Percentiles rank a stretch among this genome's conserved stretches.
These are phyloP conservation scores for Cephalopholis sonnerati DNA, from an alignment of 2,113 vertebrate genomes.

Conservation along the genomic window DNA sequence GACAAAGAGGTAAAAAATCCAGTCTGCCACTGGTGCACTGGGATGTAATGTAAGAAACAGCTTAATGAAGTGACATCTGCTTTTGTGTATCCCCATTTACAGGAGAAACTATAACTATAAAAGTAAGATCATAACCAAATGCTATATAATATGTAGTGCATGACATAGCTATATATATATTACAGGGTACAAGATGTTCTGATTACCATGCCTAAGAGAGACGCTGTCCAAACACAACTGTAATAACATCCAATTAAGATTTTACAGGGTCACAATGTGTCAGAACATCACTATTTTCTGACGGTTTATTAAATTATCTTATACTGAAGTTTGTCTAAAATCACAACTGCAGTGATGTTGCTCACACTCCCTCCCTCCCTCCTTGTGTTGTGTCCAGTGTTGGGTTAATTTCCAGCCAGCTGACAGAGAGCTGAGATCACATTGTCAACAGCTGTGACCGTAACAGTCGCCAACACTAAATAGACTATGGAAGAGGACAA, in stretches of 20 bases:
- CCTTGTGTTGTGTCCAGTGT: neutral
- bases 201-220: neutral
- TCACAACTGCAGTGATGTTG: neutral
- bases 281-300: neutral
- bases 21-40: no score
- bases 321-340: neutral
- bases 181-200: neutral
- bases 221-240: neutral
- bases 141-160: no score
- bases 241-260: neutral
- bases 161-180: no score
- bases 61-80: no score
- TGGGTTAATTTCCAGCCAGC: neutral
- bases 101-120: no score
- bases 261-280: neutral
- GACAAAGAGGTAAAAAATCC: no score
- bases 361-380: neutral
- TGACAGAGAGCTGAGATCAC: slow-evolving; percentile 4
- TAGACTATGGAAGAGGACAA: neutral
- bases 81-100: no score
- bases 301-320: neutral
- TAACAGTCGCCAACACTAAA: neutral
- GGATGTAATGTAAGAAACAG: no score
- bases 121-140: no score
- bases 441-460: slow-evolving; percentile 2